These are phyloP conservation scores for Dasysyrphus albostriatus DNA, from an alignment of 2,888 invertebrate genomes.

Conservation along the genomic window DNA sequence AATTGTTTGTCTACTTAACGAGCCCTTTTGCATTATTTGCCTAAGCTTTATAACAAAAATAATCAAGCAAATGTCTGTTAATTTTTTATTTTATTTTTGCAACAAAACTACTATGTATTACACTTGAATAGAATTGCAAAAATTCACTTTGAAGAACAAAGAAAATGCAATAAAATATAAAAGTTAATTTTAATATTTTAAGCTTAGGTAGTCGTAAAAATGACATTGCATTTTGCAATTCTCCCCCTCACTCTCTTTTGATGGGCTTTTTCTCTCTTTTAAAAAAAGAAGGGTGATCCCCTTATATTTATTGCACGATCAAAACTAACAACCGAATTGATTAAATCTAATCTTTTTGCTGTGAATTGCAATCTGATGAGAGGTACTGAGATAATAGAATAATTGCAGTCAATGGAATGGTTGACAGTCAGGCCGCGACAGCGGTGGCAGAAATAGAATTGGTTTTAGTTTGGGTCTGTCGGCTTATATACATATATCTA, in stretches of 20 bases:
- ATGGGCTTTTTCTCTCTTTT: background rate
- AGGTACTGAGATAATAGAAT: slow-evolving; percentile 65
- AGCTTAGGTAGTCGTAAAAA: slow-evolving; percentile 5
- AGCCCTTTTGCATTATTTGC: background rate
- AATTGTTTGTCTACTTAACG: too few species aligned
- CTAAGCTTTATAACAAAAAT: background rate
- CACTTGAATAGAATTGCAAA: background rate
- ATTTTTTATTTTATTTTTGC: background rate
- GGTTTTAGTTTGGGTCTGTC: slow-evolving; percentile 15
- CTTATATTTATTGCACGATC: slow-evolving; percentile 18
- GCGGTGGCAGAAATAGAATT: background rate
- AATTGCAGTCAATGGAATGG: slow-evolving; percentile 51
- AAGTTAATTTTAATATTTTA: slow-evolving; percentile 16
- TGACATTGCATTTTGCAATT: background rate
- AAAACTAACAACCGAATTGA: slow-evolving; percentile 36
- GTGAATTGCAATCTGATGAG: slow-evolving; percentile 41
- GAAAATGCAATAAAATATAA: background rate
- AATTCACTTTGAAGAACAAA: background rate
- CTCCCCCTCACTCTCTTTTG: background rate
- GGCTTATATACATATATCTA: background rate
- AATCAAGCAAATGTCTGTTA: background rate
- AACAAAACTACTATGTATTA: background rate
- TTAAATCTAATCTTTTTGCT: slow-evolving; percentile 57
- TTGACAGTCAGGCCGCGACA: background rate
- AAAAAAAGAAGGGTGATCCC: slow-evolving; percentile 24